Conservation (phyloP, 2,888 invertebrate genomes). For the Conistra vaccinii region DNA sequence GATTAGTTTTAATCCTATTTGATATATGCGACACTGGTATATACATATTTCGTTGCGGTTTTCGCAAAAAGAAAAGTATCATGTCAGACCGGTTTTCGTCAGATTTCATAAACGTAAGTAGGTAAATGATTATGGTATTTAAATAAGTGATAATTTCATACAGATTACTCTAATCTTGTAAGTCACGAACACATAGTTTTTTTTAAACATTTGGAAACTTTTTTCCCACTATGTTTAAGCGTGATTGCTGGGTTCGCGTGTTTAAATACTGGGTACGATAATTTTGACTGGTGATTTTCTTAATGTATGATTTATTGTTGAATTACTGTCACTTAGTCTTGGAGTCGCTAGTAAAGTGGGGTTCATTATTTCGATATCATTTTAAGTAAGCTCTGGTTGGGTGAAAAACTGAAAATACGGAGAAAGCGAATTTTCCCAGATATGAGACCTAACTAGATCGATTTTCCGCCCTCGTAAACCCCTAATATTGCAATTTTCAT, state of each 20-base stretch:
- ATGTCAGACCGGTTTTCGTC: slow-evolving; percentile 29
- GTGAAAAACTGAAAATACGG: too few relatives aligned
- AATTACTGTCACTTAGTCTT: background rate
- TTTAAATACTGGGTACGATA: slow-evolving; percentile 8
- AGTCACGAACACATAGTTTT: slow-evolving; percentile 42
- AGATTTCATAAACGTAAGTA: slow-evolving; percentile 20
- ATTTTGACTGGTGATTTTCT: slow-evolving; percentile 31
- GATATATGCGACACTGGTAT: background rate
- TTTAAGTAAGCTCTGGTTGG: too few relatives aligned
- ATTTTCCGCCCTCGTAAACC: too few relatives aligned
- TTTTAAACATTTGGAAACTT: slow-evolving; percentile 12
- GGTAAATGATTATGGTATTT: slow-evolving; percentile 33
- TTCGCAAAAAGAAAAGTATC: slow-evolving; percentile 21
- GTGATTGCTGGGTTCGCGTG: slow-evolving; percentile 18
- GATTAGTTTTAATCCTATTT: background rate
- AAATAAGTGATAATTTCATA: slow-evolving; percentile 42
- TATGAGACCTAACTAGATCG: too few relatives aligned
- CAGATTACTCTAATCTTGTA: slow-evolving; percentile 40
- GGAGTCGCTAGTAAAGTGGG: background rate
- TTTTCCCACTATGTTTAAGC: slow-evolving; percentile 28
- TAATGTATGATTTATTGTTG: background rate
- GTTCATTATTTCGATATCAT: too few relatives aligned
- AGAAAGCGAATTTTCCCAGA: too few relatives aligned
- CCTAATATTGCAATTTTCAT: too few relatives aligned
- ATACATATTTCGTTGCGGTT: background rate